A percentile compares a stretch with the other conserved stretches of the same genome.
Conservation (phyloP, 2,797 vertebrate genomes). For the Pipistrellus nathusii region DNA sequence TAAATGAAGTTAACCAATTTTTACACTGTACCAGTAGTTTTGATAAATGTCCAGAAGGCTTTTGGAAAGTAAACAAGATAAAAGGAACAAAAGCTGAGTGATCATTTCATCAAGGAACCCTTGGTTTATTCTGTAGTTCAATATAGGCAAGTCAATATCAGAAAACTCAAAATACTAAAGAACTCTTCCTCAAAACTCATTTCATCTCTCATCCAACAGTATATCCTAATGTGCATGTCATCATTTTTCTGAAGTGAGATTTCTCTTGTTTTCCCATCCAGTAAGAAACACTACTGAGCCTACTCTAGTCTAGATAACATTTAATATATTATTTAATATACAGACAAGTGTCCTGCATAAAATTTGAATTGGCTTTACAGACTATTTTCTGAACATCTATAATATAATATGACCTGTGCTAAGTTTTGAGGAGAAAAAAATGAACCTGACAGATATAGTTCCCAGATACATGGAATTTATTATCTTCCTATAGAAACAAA, state of each 20-base stretch:
- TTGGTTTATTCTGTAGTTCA: constrained; percentile 62
- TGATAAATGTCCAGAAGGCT: constrained; percentile 65
- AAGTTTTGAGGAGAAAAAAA: constrained; percentile 42
- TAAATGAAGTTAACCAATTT: constrained; percentile 75
- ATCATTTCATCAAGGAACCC: constrained; percentile 62
- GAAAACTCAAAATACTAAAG: constrained; percentile 61
- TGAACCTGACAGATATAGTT: neutral
- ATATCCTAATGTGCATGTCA: constrained; percentile 20
- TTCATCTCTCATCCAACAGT: constrained; percentile 48
- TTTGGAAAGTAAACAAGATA: constrained; percentile 77
- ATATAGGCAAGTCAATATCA: constrained; percentile 66
- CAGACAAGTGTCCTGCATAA: neutral
- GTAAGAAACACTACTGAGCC: neutral
- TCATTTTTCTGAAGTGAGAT: constrained; percentile 33
- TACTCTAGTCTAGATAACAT: neutral
- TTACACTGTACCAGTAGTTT: constrained; percentile 61
- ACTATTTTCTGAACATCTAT: constrained; percentile 4
- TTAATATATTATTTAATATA: neutral
- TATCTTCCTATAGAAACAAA: neutral
- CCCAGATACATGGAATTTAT: neutral
- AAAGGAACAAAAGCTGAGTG: constrained; percentile 70
- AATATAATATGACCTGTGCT: neutral
- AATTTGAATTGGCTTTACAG: neutral
- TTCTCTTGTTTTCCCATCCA: constrained; percentile 12
- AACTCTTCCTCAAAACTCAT: constrained; percentile 54